Base-by-base conservation (phyloP, 2,888 invertebrate genomes). In the Lasioglossum malachurum region DNA sequence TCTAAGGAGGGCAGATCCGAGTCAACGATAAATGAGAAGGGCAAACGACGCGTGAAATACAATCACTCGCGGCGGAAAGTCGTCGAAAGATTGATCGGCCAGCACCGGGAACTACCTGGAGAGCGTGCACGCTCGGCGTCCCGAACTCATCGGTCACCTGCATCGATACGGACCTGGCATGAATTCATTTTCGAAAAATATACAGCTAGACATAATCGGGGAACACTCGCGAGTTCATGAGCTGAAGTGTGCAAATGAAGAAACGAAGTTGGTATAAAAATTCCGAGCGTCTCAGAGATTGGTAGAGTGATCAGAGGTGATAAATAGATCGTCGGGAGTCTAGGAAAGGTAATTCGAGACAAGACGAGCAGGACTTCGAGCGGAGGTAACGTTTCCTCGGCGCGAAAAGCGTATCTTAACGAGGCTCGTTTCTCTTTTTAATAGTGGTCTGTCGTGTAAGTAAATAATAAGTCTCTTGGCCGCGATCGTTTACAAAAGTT, bases 31-130 rank as follows among this genome's bases (percentile, higher is more conserved):
- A 80, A 87, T 80, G 87, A 86, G 83, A 87, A 86, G 41, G 72
- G 71, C 82, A 86, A 88, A 88, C 86, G 88, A 83, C 82, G 86
- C 88, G 73, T 89, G 87, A 89, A 89, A 88, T 84, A 83, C 86
- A 84, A 88, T 86, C 86, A 80, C 74, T 78, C 77, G 69, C 69
- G 64, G 69, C 41, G 64, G 53, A 78, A 69, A 78, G 86, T 79
- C 73, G 78, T 78, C 75, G 10, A 44, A 69, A 78, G 81, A 72
- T 84, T 69, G 80, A 84, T 86, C 86, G 41, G 31, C 53, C 10
- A 19, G 35, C 14, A 38, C 12, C 69, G 10, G 41, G 10, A 41
- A 69, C 12, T 69, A 10, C 2, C 35, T 35, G 2, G 69, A 35
- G 69, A 38, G 8, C 69, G 12, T 38, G 38, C 23, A 23, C 23